These are phyloP conservation scores for Hirudinaria manillensis DNA, from an alignment of 2,888 invertebrate species.

Conservation along the genomic window DNA sequence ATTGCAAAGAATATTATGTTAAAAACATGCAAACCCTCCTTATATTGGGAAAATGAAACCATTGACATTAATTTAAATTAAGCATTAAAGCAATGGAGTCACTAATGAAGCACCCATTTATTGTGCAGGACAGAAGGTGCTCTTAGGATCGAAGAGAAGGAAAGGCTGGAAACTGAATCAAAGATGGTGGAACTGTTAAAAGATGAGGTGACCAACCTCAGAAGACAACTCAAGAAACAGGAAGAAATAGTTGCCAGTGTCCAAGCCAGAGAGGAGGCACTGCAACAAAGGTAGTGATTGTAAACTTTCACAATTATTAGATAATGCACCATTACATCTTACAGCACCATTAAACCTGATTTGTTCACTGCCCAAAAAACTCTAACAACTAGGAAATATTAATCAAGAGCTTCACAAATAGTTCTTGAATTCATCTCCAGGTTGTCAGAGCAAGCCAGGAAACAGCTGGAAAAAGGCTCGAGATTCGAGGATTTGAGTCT, in stretches of 20 bases:
- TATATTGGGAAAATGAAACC: too few relatives aligned
- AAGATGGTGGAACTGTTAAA: conserved; percentile 42
- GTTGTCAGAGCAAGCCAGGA: conserved; percentile 48
- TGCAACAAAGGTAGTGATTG: conserved; percentile 53
- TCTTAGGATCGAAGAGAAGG: background rate
- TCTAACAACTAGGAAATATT: background rate
- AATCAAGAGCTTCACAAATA: background rate
- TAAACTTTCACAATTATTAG: background rate
- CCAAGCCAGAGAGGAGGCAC: conserved; percentile 55
- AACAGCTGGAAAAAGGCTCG: conserved; percentile 44
- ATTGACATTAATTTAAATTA: too few relatives aligned
- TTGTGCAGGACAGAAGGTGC: too few relatives aligned
- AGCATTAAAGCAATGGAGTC: too few relatives aligned
- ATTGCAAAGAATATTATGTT: too few relatives aligned
- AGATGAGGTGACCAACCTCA: conserved; percentile 54
- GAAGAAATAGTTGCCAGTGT: conserved; percentile 51
- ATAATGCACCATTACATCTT: background rate
- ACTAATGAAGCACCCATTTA: too few relatives aligned
- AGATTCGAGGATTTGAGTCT: conserved; percentile 52
- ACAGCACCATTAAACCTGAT: too few relatives aligned
- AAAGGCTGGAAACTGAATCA: conserved; percentile 3
- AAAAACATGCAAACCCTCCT: too few relatives aligned
- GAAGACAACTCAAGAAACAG: conserved; percentile 55
- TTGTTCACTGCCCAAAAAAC: too few relatives aligned
- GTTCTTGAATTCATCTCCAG: conserved; percentile 38